Conservation (phyloP, 2,888 invertebrate species). For the Mesodorylaimus sp. region DNA sequence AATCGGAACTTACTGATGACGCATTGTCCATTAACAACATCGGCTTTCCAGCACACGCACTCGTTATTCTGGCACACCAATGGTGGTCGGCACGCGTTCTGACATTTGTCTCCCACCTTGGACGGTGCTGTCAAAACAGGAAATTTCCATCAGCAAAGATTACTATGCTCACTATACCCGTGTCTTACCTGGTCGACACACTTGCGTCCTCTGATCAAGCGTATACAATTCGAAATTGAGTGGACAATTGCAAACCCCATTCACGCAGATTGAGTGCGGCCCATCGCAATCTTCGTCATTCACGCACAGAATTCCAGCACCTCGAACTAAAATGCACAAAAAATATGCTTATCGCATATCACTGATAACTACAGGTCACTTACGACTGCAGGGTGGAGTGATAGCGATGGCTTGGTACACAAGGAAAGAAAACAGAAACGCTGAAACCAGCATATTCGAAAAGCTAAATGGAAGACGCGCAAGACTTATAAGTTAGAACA, state of each 20-base stretch:
- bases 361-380: too few relatives aligned
- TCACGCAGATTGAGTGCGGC: background rate
- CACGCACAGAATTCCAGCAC: too few relatives aligned
- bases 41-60: slow-evolving; percentile 14
- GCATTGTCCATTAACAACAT: background rate
- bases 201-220: background rate
- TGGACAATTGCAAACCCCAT: background rate
- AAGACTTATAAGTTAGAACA: too few relatives aligned
- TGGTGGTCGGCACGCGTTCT: background rate
- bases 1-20: slow-evolving; percentile 3
- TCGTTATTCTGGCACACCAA: background rate
- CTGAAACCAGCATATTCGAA: too few relatives aligned
- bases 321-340: too few relatives aligned
- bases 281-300: slow-evolving; percentile 11
- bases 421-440: too few relatives aligned
- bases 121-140: background rate
- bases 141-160: background rate
- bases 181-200: slow-evolving; percentile 1
- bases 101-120: background rate
- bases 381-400: too few relatives aligned
- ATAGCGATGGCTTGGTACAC: too few relatives aligned
- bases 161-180: background rate
- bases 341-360: too few relatives aligned
- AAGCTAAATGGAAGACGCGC: too few relatives aligned
- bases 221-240: background rate